Conservation (phyloP, 2,113 vertebrate genomes). For the Polypterus bichir region DNA sequence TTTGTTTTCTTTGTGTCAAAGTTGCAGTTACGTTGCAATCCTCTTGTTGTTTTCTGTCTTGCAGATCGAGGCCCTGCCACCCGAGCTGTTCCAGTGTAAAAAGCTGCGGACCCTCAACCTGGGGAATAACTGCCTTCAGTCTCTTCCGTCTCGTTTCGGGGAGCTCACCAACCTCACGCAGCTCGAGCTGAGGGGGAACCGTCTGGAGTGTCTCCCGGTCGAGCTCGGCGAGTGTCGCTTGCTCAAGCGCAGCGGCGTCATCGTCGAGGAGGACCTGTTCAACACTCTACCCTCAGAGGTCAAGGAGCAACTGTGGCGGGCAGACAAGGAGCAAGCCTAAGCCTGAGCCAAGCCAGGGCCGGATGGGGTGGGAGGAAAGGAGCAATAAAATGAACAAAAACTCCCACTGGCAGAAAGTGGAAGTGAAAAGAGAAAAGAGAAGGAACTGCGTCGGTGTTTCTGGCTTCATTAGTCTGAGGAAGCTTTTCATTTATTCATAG, state of each 20-base stretch:
- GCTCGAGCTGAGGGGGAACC: constrained; percentile 87
- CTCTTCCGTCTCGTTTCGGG: constrained; percentile 75
- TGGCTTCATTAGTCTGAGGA: neutral
- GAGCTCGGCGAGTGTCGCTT: constrained; percentile 85
- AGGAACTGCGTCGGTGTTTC: no score
- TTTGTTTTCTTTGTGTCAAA: neutral
- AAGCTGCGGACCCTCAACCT: constrained; percentile 85
- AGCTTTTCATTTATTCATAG: neutral
- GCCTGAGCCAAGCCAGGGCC: constrained; percentile 44
- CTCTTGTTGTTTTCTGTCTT: neutral
- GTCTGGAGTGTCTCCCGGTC: constrained; percentile 82
- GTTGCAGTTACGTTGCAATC: neutral
- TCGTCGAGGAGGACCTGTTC: constrained; percentile 92
- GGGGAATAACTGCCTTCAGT: constrained; percentile 84
- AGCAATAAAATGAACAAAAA: neutral
- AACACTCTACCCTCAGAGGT: constrained; percentile 82
- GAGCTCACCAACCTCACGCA: constrained; percentile 78
- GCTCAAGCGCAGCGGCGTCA: constrained; percentile 75
- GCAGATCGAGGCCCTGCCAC: constrained; percentile 82
- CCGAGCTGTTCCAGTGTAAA: constrained; percentile 90
- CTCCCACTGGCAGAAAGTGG: neutral
- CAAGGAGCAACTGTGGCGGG: constrained; percentile 83
- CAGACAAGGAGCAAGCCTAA: constrained; percentile 84
- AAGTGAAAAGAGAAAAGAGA: neutral
- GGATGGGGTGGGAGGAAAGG: neutral